Conservation (phyloP, 2,797 vertebrate species). For the Anabas testudineus region DNA sequence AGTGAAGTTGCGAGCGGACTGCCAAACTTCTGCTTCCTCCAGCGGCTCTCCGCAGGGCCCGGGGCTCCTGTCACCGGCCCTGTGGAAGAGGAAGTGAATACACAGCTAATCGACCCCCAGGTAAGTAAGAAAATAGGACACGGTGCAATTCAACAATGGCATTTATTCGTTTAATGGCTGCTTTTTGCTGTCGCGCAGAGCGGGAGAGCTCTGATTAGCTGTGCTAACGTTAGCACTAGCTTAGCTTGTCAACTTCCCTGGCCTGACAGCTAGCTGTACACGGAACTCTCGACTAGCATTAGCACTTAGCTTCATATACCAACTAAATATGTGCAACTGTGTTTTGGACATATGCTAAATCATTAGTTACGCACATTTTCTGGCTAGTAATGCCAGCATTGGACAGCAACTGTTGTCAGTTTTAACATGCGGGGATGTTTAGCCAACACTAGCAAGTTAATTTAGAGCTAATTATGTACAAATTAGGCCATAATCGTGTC, state of each 20-base stretch:
- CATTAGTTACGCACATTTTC: fast-evolving
- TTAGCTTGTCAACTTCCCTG: slow-evolving; percentile 73
- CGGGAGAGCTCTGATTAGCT: slow-evolving; percentile 19
- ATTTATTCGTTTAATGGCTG: neutral
- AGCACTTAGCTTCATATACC: slow-evolving; percentile 18
- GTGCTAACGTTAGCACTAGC: slow-evolving; percentile 61
- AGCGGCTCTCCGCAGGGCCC: slow-evolving; percentile 74
- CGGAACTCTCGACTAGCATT: slow-evolving; percentile 40
- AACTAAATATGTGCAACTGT: too few species aligned
- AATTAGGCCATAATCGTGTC: slow-evolving; percentile 32
- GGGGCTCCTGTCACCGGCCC: slow-evolving; percentile 83
- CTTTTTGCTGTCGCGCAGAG: slow-evolving; percentile 1
- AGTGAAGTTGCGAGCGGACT: slow-evolving; percentile 80
- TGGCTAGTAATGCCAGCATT: neutral
- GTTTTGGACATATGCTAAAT: neutral
- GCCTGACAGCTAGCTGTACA: slow-evolving; percentile 62
- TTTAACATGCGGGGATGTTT: slow-evolving; percentile 15
- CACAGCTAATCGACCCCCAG: slow-evolving; percentile 61
- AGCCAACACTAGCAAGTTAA: slow-evolving; percentile 42
- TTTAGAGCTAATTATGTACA: slow-evolving; percentile 33
- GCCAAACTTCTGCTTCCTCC: slow-evolving; percentile 80
- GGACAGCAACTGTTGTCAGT: slow-evolving; percentile 44
- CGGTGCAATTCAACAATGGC: fast-evolving
- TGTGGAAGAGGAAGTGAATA: slow-evolving; percentile 80
- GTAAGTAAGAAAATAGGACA: slow-evolving; percentile 28